Conservation (phyloP, 2,797 vertebrate species). For the Echeneis naucrates region DNA sequence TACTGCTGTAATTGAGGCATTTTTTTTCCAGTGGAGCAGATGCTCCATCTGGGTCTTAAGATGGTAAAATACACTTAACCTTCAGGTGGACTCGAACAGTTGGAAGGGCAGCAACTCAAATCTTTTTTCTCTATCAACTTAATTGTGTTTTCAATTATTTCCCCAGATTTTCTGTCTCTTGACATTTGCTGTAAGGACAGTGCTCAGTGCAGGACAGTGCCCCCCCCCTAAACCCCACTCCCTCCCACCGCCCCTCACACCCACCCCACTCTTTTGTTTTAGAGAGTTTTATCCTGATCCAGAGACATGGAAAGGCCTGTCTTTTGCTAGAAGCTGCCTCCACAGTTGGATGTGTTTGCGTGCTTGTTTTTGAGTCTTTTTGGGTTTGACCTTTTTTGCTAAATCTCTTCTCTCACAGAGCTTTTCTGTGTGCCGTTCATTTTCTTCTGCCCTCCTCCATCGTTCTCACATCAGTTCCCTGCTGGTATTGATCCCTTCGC, state of each 20-base stretch:
- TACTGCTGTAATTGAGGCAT: slow-evolving; percentile 57
- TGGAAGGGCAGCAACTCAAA: slow-evolving; percentile 69
- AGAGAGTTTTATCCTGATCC: slow-evolving; percentile 15
- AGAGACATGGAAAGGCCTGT: neutral
- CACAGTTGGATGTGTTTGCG: neutral
- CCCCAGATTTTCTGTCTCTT: slow-evolving; percentile 72
- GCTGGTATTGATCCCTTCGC: slow-evolving; percentile 69
- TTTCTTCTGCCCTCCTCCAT: slow-evolving; percentile 27
- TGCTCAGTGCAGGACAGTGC: no score
- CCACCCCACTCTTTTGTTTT: slow-evolving; percentile 35
- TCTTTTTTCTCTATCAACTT: slow-evolving; percentile 77
- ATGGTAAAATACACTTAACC: slow-evolving; percentile 79
- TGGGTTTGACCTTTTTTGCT: neutral
- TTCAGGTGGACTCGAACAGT: slow-evolving; percentile 64
- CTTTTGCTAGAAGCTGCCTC: neutral
- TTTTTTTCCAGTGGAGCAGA: slow-evolving; percentile 53
- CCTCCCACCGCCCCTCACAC: neutral
- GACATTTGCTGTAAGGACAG: slow-evolving; percentile 73
- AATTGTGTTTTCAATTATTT: slow-evolving; percentile 81
- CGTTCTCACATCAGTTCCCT: slow-evolving; percentile 75
- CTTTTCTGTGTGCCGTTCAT: slow-evolving; percentile 22
- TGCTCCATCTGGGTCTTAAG: slow-evolving; percentile 70
- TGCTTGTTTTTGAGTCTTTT: neutral
- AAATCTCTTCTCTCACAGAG: slow-evolving; percentile 50
- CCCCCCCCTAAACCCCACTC: no score